Percentiles rank a stretch among this genome's conserved stretches.
These are phyloP conservation scores for Minunthozetes semirufus DNA, from an alignment of 2,888 invertebrate genomes.

Conservation along the genomic window DNA sequence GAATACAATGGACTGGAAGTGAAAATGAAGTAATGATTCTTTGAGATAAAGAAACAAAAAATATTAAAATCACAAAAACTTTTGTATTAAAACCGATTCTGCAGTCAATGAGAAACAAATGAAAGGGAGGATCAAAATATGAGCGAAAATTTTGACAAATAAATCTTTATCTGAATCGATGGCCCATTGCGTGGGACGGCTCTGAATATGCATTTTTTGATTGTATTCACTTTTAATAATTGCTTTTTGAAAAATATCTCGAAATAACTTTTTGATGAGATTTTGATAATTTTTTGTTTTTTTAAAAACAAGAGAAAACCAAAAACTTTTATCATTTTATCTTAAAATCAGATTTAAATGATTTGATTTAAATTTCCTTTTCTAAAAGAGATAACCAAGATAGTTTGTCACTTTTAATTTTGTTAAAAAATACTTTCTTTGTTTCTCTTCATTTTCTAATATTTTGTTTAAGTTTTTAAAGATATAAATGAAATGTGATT, in stretches of 20 bases:
- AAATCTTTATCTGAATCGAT: constrained; percentile 24
- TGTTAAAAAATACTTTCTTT: too few relatives aligned
- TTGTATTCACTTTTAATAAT: not conserved
- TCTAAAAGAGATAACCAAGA: too few relatives aligned
- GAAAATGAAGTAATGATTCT: too few relatives aligned
- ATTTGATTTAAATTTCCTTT: too few relatives aligned
- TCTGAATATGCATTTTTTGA: constrained; percentile 4
- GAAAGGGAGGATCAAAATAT: constrained; percentile 24
- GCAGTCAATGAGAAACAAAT: constrained; percentile 2
- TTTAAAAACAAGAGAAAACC: not conserved
- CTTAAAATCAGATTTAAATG: too few relatives aligned
- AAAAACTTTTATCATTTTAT: too few relatives aligned
- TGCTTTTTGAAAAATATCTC: not conserved
- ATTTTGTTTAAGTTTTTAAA: too few relatives aligned
- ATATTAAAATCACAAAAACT: not conserved
- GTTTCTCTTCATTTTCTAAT: too few relatives aligned
- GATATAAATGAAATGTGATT: too few relatives aligned
- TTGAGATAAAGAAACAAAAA: not conserved
- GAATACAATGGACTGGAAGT: too few relatives aligned
- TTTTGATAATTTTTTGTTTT: not conserved
- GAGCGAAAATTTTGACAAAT: constrained; percentile 26
- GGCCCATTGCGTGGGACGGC: constrained; percentile 20
- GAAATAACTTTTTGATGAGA: not conserved
- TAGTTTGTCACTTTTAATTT: too few relatives aligned
- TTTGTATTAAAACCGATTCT: not conserved